Base-by-base conservation (phyloP, 2,888 invertebrate genomes). In the Spicauda simplicius region DNA sequence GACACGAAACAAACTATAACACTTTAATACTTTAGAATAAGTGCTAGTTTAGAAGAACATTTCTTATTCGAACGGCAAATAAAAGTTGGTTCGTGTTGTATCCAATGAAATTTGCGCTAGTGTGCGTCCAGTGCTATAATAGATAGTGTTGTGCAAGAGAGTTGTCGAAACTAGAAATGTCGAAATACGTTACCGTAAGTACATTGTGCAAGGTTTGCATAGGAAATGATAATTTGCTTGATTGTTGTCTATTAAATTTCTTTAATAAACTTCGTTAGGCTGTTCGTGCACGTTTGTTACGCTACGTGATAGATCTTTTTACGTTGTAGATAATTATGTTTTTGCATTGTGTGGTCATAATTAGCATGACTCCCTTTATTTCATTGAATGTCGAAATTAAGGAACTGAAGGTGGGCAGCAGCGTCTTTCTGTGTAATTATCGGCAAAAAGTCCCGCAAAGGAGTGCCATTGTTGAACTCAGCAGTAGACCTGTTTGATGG, bases 71-170 rank as follows among this genome's bases (percentile, higher is more conserved):
- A 37, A 37, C 73, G 33, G 81, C 69, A 79, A 61, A 69, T 25
- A 59, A 74, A 81, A 77, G 58, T 72, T 83, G 76, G 86, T 73
- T 61, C 18, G 30, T 55, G 48, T 37, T 48, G 63, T 85, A 85
- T 86, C 84, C 82, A 85, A 87, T 86, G 85, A 85, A 82, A 72
- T 73, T 71, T 73, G 71, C 55, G 71, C 41, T 56, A 70, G 88
- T 90, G 90, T 85, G 90, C 45, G 86, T 86, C 60, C 67, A 74
- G 83, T 78, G 81, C 72, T 77, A 83, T 85, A 85, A 85, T 81
- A 90, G 90, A 85, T 82, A 90, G 90, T 81, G 91, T 87, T 88
- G 91, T 81, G 87, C 81, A 84, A 86, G 64, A 83, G 82, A 80
- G 76, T 83, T 84, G 85, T 86, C 84, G 87, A 88, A 86, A 84